These are phyloP conservation scores for Rhyacichthys aspro DNA, from an alignment of 2,797 vertebrate genomes.

Conservation along the genomic window DNA sequence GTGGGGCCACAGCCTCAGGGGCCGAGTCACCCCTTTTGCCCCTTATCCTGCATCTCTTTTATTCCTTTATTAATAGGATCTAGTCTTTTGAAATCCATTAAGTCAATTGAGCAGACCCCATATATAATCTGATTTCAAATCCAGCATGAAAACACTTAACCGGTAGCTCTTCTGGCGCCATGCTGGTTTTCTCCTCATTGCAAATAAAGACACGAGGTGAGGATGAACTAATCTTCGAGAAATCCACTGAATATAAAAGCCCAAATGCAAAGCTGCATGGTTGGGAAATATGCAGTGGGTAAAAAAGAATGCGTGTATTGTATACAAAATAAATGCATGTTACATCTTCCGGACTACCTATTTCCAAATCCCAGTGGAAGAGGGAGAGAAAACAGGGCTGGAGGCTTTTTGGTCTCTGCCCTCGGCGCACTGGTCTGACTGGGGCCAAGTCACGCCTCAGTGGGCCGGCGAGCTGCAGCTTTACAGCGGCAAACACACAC, in stretches of 20 bases:
- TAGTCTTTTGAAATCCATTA: conserved; percentile 96
- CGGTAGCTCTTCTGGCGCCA: conserved; percentile 71
- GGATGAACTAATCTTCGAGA: conserved; percentile 17
- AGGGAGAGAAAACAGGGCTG: conserved; percentile 72
- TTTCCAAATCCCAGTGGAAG: conserved; percentile 70
- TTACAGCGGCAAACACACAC: conserved; percentile 74
- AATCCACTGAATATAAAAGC: conserved; percentile 11
- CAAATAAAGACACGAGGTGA: conserved; percentile 24
- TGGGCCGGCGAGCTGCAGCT: conserved; percentile 76
- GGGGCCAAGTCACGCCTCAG: conserved; percentile 83
- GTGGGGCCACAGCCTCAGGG: conserved; percentile 86
- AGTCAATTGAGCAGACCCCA: conserved; percentile 91
- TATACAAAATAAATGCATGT: conserved; percentile 73
- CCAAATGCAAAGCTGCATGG: not conserved
- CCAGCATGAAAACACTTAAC: conserved; percentile 91
- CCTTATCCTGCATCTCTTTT: conserved; percentile 63
- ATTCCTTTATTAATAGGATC: conserved; percentile 95
- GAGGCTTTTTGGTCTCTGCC: conserved; percentile 82
- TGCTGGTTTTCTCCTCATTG: conserved; percentile 52
- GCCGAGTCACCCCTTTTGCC: conserved; percentile 67
- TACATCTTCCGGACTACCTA: conserved; percentile 71
- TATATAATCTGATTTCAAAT: conserved; percentile 96
- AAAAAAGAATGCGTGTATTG: conserved; percentile 46
- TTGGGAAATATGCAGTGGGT: conserved; percentile 32
- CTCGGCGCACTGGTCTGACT: conserved; percentile 81